phyloP scores from a whole-genome alignment of 1,140 invertebrate species.

The Penaeus vannamei region DNA sequence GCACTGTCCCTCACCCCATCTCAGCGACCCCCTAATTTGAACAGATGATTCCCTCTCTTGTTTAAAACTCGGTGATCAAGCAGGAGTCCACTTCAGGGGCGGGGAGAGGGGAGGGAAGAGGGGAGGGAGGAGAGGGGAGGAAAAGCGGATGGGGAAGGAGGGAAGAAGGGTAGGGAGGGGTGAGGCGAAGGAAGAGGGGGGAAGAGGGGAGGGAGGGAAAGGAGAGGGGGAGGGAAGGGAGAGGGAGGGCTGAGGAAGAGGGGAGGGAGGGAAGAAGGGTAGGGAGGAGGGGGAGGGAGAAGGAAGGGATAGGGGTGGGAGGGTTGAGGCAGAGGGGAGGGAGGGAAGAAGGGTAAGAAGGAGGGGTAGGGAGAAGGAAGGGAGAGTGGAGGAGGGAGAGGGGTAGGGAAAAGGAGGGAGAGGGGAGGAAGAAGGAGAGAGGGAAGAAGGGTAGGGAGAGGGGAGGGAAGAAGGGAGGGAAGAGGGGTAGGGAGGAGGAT shows the following conservation, averaged over 20 bases:
- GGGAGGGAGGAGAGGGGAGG: too few species aligned
- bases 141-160: too few species aligned
- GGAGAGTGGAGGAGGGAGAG: not conserved
- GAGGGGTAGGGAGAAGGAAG: not conserved
- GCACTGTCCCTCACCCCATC: conserved; percentile 21
- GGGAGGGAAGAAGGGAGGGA: too few species aligned
- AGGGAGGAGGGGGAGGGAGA: too few species aligned
- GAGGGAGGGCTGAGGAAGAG: not conserved
- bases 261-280: not conserved
- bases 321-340: too few species aligned
- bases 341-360: not conserved
- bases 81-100: not conserved
- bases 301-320: too few species aligned
- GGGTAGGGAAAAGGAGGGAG: too few species aligned
- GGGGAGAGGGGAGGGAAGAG: not conserved
- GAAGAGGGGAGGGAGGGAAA: too few species aligned
- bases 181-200: not conserved
- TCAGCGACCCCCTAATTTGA: conserved; percentile 46
- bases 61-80: conserved; percentile 36
- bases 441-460: not conserved
- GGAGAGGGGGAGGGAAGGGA: not conserved
- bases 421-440: too few species aligned
- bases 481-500: too few species aligned
- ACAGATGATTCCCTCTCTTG: conserved; percentile 43
- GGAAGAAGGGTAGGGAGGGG: too few species aligned